These are phyloP conservation scores for Enhydra lutris DNA, from an alignment of 2,113 vertebrate genomes.

Conservation along the genomic window DNA sequence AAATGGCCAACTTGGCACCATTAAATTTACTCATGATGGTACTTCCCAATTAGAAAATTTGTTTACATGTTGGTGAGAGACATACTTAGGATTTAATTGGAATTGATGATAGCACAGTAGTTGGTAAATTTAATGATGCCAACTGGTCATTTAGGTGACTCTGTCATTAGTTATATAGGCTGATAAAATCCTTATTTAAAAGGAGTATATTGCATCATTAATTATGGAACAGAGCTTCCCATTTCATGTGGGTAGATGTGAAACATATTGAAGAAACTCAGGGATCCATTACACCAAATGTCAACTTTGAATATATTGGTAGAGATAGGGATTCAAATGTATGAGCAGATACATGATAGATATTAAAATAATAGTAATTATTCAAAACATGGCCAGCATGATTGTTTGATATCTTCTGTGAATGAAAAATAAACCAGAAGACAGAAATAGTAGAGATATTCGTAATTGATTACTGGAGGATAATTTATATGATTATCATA, in stretches of 20 bases:
- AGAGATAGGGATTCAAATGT: neutral
- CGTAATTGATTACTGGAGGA: neutral
- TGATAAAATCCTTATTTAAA: conserved; percentile 63
- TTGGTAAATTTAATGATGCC: conserved; percentile 58
- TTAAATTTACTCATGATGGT: conserved; percentile 34
- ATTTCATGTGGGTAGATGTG: neutral
- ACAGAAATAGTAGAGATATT: neutral
- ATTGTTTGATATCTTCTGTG: neutral
- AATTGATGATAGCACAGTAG: conserved; percentile 45
- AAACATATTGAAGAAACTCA: conserved; percentile 32
- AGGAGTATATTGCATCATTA: conserved; percentile 17
- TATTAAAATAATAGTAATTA: neutral
- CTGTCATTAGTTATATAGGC: conserved; percentile 25
- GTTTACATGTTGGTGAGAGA: conserved; percentile 46
- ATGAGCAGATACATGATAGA: neutral
- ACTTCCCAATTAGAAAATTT: conserved; percentile 61
- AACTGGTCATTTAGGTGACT: conserved; percentile 54
- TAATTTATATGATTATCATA: neutral
- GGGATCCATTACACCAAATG: neutral
- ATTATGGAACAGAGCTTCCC: conserved; percentile 13
- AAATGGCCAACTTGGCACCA: conserved; percentile 31
- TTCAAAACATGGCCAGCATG: neutral
- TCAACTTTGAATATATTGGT: neutral
- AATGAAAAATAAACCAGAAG: neutral
- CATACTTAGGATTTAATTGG: conserved; percentile 60